Base-by-base conservation (phyloP, 2,888 invertebrate genomes). In the Caenorhabditis sp. region DNA sequence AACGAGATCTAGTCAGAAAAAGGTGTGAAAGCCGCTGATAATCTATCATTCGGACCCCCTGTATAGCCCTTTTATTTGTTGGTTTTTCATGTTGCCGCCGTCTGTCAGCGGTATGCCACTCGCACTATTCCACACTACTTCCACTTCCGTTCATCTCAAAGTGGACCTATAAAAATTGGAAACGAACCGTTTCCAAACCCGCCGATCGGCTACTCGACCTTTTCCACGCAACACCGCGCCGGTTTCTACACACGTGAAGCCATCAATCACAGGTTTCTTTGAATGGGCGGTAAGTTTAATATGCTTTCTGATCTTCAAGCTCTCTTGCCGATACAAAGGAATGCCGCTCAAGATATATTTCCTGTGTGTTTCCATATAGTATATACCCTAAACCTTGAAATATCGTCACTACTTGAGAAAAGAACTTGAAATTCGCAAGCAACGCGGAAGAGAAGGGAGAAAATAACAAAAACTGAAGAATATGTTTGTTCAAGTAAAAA, bases 241-340 rank as follows among this genome's bases (percentile, higher is more conserved):
- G 67, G 61, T 76, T 67, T 61, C 61, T 67, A 32, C 53, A 76
- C 67, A 51, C 60, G 76, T 61, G 60, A 67, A 74, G 74, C 47
- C 51, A 76, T 76, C 76, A 76, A 76, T 76, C 67, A 76, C 58
- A 50, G 51, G 60, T 67, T n/a, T 76, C 67, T 68, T 68, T 67
- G 56, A 61, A 76, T 76, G 76, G 76, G 76, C 76, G 76, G 76
- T 76, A 68, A 67, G 76, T 76, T 76, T 67, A 67, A 76, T 76
- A 76, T 76, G 76, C 61, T 76, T 76, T 68, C 40, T 76, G 67
- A 76, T 76, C 76, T 76, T 55, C 53, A 60, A 76, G 67, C 76
- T 76, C 76, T 40, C 20, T 13, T 67, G 37, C 50, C 60, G 37
- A 50, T 44, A 47, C 15, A 72, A 68, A 67, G 76, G 76, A 76